Percentiles rank a stretch among this genome's conserved stretches.
phyloP scores from a whole-genome alignment of 2,113 vertebrate species.

The Corythoichthys intestinalis region DNA sequence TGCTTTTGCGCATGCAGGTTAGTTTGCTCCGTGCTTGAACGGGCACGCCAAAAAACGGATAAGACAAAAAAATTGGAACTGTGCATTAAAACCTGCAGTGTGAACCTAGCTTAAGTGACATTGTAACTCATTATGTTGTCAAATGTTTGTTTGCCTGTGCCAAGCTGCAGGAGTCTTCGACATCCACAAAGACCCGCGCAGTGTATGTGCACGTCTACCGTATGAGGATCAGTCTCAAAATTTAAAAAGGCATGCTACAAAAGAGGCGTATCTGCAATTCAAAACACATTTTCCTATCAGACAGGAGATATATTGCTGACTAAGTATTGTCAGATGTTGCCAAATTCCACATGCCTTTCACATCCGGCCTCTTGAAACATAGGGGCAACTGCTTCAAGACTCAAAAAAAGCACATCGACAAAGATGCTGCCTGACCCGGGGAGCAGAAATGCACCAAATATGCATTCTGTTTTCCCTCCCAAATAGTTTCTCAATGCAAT shows the following conservation, averaged over 20 bases:
- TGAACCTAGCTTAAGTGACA: slow-evolving; percentile 19
- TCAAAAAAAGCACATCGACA: slow-evolving; percentile 61
- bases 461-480: slow-evolving; percentile 50
- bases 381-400: slow-evolving; percentile 54
- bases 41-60: too few species aligned
- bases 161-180: slow-evolving; percentile 61
- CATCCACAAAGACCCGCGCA: slow-evolving; percentile 46
- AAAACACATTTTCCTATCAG: slow-evolving; percentile 74
- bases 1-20: too few species aligned
- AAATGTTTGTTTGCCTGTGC: slow-evolving; percentile 52
- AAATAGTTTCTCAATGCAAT: slow-evolving; percentile 63
- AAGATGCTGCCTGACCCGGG: slow-evolving; percentile 63
- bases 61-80: too few species aligned
- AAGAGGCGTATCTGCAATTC: slow-evolving; percentile 66
- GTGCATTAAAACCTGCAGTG: too few species aligned
- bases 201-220: slow-evolving; percentile 42
- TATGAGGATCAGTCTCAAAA: slow-evolving; percentile 56
- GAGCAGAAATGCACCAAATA: slow-evolving; percentile 61
- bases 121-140: slow-evolving; percentile 52
- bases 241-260: slow-evolving; percentile 67
- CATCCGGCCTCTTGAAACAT: slow-evolving; percentile 68
- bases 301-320: slow-evolving; percentile 71
- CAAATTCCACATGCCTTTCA: slow-evolving; percentile 76
- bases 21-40: too few species aligned
- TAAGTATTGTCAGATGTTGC: slow-evolving; percentile 75